Base-by-base conservation (phyloP, 37 sponge, comb jelly and placozoan species). In the Petrosia ficiformis region DNA sequence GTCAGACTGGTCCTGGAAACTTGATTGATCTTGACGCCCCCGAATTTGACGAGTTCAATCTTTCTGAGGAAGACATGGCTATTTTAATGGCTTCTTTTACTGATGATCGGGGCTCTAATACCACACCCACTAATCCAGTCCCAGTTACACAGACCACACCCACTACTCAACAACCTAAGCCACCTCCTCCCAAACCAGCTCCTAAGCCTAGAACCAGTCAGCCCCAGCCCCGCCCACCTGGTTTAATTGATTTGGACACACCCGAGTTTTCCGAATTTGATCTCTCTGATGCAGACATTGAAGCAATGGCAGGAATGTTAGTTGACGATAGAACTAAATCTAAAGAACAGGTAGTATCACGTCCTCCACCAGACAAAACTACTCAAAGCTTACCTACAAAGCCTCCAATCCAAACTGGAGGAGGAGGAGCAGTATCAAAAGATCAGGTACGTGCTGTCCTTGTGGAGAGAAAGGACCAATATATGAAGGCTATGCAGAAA, bases 211-310 rank as follows among this genome's bases (percentile, higher is more conserved):
- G 33, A 35, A 59, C 84, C 16, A 67, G 22, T 30, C 40, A 71
- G 24, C 77, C 71, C 34, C 77, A 77, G 1, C 57, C 58, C 25
- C 40, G 42, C 1, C 68, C 80, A 22, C 70, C 43, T 22, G 76
- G 81, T 3, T 5, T 71, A 11, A 87, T 87, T 39, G 74, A 81
- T 48, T 56, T 87, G 16, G 82, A 87, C 41, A 80, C 71, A 28
- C 78, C 77, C 3, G 82, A 81, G 34, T 81, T 81, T 72, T 82
- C 81, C 28, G 88, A 87, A 64, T 87, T 87, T 48, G 80, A 81
- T 26, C 5, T 87, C 33, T 56, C 67, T 67, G 88, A 87, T 26
- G 82, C 72, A 58, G 88, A 87, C 35, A 10, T 87, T 3, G 88
- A 70, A 11, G 39, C 71, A 4, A 44, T 87, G 67, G 82, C 88